Evolutionary conservation across 1,140 invertebrate species (phyloP).

Genomic region (Pogonognathellus flavescens): DNA sequence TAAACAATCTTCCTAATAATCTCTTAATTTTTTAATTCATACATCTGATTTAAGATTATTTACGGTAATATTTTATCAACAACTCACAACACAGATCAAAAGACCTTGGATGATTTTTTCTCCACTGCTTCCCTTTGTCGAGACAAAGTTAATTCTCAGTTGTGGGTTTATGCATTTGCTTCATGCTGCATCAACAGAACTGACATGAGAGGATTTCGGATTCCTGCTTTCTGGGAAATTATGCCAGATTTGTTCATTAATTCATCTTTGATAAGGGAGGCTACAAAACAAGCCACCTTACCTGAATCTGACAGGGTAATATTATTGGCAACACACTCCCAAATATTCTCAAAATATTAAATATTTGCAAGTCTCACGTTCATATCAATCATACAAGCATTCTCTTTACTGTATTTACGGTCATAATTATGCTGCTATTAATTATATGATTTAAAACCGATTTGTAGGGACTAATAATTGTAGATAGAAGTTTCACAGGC

Average conservation of each 20-base stretch:
- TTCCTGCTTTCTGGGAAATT: constrained; percentile 63
- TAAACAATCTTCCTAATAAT: neutral
- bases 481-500: constrained; percentile 21
- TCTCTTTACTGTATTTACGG: too few relatives aligned
- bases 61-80: neutral
- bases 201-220: constrained; percentile 53
- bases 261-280: neutral
- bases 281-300: neutral
- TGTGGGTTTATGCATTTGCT: constrained; percentile 60
- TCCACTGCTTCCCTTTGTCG: constrained; percentile 50
- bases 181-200: constrained; percentile 44
- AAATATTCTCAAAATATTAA: too few relatives aligned
- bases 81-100: constrained; percentile 12
- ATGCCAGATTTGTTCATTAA: constrained; percentile 62
- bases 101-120: constrained; percentile 27
- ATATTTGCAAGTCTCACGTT: too few relatives aligned
- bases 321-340: too few relatives aligned
- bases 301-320: constrained; percentile 24
- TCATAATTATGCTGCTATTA: neutral
- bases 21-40: neutral
- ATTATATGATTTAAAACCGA: neutral
- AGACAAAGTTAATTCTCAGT: constrained; percentile 59
- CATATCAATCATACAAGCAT: too few relatives aligned
- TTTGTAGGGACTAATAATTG: constrained; percentile 1
- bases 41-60: neutral